A percentile compares a stretch with the other conserved stretches of the same genome.
These are phyloP conservation scores for Mus spretus DNA, from an alignment of 2,797 vertebrate species.

Conservation along the genomic window DNA sequence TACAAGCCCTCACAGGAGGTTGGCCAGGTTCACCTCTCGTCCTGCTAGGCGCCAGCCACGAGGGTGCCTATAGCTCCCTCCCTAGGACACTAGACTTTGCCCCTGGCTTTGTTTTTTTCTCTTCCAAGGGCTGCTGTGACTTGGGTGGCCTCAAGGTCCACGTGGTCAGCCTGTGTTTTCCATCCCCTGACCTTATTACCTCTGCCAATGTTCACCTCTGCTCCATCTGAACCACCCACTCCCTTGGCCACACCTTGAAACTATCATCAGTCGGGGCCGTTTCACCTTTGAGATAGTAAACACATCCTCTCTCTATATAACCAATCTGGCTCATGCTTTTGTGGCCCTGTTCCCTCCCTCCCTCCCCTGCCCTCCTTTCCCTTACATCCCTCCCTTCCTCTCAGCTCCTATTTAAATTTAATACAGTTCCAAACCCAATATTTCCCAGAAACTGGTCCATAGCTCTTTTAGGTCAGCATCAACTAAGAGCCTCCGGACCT, in stretches of 20 bases:
- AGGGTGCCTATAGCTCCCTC: neutral
- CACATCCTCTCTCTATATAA: slow-evolving; percentile 25
- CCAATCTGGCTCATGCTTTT: neutral
- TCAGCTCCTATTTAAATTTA: slow-evolving; percentile 40
- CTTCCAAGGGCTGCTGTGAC: neutral
- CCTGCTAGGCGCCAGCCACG: neutral
- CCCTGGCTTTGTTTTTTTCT: slow-evolving; percentile 38
- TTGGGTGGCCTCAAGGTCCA: slow-evolving; percentile 26
- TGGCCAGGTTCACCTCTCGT: neutral
- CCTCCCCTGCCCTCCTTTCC: neutral
- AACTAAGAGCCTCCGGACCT: neutral
- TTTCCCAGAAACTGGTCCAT: slow-evolving; percentile 25
- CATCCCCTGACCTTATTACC: neutral
- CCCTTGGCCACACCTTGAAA: neutral
- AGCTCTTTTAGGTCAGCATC: neutral
- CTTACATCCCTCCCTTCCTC: neutral
- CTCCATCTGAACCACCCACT: neutral
- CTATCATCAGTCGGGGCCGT: neutral
- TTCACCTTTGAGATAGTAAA: slow-evolving; percentile 44
- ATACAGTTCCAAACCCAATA: neutral
- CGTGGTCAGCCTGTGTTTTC: neutral
- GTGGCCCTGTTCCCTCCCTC: too few relatives aligned
- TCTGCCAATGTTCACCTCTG: neutral
- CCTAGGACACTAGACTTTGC: slow-evolving; percentile 24
- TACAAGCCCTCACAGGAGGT: neutral